Conservation (phyloP, 2,113 vertebrate genomes). For the Gymnobelideus leadbeateri region DNA sequence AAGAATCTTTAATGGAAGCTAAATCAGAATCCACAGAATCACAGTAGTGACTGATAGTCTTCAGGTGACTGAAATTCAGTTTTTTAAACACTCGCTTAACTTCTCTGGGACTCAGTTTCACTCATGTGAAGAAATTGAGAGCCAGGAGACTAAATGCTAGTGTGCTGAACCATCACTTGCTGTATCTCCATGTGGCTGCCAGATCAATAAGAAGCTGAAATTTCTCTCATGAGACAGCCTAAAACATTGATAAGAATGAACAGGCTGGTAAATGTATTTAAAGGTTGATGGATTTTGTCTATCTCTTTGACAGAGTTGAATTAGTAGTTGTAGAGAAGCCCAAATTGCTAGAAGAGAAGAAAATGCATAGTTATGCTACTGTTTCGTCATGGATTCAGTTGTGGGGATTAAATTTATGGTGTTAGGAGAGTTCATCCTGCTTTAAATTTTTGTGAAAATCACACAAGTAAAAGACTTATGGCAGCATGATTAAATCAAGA, state of each 20-base stretch:
- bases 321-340: background rate
- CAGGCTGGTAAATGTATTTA: background rate
- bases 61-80: background rate
- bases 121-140: background rate
- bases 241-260: background rate
- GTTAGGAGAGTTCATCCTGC: background rate
- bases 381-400: background rate
- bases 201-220: background rate
- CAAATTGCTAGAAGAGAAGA: background rate
- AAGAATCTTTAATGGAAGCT: background rate
- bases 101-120: background rate
- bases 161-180: background rate
- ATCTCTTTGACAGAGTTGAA: slow-evolving; percentile 25
- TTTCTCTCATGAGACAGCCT: slow-evolving; percentile 14
- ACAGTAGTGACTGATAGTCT: background rate
- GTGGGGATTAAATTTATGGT: background rate
- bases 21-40: background rate
- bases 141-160: background rate
- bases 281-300: background rate
- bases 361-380: background rate
- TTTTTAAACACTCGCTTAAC: background rate
- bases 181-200: background rate
- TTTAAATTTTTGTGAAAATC: background rate
- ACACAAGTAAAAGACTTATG: too few species aligned
- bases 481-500: slow-evolving; percentile 3